Evolutionary conservation across 2,888 invertebrate species (phyloP), one percentile per base, ranked within the genome.

Genomic region (Trachelus tabidus): DNA sequence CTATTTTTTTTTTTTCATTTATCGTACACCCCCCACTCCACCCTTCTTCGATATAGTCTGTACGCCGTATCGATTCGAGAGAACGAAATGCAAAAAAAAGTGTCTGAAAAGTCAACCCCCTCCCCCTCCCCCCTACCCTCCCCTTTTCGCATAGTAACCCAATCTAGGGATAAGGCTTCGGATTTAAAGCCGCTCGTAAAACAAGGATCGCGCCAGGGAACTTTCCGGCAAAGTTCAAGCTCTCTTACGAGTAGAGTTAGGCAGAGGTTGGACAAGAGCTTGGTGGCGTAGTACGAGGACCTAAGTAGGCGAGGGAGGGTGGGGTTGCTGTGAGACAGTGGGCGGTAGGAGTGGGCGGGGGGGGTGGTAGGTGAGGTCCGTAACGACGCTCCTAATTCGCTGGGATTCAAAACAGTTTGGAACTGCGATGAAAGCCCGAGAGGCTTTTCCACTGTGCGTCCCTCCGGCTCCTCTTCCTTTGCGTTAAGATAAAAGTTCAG

Each of bases 381-480:
- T 80, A 82, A 83, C 78, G 79, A 75, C 77, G 56, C 69, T 69
- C 77, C 81, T 83, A 82, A 83, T 83, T 83, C 81, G 76, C 78
- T 75, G 69, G 77, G 81, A 82, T 82, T 83, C 81, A 81, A 80
- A 82, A 77, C 82, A 78, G 75, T 83, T 81, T 83, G 79, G 77
- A 81, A 80, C 78, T 77, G 37, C 76, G 76, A 73, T 71, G 77
- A 80, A 76, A 73, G 73, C 75, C 73, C 69, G 73, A n/a, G 76
- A 68, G 75, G 77, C 73, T 75, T 76, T 73, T 80, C 73, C 69
- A 76, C 56, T 23, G 56, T 56, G 23, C 56, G 56, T 23, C 23
- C 56, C 23, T 35, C 23, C 12, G 35, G 56, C 23, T 56, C 9
- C 56, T 68, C 56, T 68, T 76, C 34, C 71, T 68, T 9, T 35